These are phyloP conservation scores for Pseudeuparius sepicola DNA, from an alignment of 2,888 invertebrate species.

Conservation along the genomic window DNA sequence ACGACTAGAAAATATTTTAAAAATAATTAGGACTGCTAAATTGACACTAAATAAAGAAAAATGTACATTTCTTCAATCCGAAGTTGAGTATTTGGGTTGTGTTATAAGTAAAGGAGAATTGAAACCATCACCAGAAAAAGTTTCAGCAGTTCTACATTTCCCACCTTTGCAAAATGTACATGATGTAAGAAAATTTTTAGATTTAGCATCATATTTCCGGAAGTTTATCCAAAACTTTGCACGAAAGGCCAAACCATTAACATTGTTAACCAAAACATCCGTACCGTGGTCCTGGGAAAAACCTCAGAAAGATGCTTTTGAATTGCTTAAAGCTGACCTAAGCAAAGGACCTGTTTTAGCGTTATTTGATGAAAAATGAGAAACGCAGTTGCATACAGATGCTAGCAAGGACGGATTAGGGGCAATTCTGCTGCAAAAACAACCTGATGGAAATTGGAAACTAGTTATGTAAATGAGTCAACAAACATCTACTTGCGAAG, in stretches of 20 bases:
- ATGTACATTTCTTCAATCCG: slow-evolving; percentile 10
- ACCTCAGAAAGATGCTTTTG: slow-evolving; percentile 8
- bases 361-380: no score
- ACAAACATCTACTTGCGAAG: slow-evolving; percentile 10
- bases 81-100: slow-evolving; percentile 13
- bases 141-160: slow-evolving; percentile 9
- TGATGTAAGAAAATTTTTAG: slow-evolving; percentile 10
- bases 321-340: slow-evolving; percentile 5
- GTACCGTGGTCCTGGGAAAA: slow-evolving; percentile 7
- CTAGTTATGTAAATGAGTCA: slow-evolving; percentile 24
- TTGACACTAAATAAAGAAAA: slow-evolving; percentile 10
- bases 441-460: slow-evolving; percentile 20
- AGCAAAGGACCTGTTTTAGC: slow-evolving; percentile 10
- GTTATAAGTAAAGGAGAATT: slow-evolving; percentile 4
- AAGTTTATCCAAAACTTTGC: slow-evolving; percentile 6
- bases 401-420: no score
- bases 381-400: no score
- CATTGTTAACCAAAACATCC: slow-evolving; percentile 6
- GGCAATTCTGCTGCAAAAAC: no score
- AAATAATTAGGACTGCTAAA: slow-evolving; percentile 5
- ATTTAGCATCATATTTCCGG: slow-evolving; percentile 11
- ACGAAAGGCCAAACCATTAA: no score
- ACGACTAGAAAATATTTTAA: slow-evolving; percentile 6
- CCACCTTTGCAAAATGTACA: slow-evolving; percentile 10
- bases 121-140: slow-evolving; percentile 3